Conservation (phyloP, 2,797 vertebrate genomes). For the Megalops cyprinoides region DNA sequence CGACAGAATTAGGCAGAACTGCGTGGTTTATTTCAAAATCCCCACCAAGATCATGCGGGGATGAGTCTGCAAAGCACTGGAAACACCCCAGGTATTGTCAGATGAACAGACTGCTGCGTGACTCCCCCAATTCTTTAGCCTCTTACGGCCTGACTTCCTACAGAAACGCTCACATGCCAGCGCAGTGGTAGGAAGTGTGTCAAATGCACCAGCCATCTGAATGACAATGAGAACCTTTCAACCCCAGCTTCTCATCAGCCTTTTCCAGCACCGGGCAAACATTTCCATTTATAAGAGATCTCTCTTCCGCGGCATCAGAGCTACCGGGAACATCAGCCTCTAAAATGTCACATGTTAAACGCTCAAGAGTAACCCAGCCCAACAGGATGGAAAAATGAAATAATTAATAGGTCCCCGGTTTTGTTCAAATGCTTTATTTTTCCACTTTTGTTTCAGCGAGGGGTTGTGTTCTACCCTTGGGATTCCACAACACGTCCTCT, state of each 20-base stretch:
- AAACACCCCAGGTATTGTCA: background rate
- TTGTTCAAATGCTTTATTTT: background rate
- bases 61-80: background rate
- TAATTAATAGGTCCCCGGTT: background rate
- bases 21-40: background rate
- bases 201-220: constrained; percentile 20
- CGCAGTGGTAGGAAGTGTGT: constrained; percentile 44
- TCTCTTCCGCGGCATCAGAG: background rate
- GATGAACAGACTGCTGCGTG: background rate
- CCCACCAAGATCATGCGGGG: background rate
- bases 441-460: background rate
- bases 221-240: background rate
- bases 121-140: background rate
- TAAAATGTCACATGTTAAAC: background rate
- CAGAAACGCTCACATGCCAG: background rate
- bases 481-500: background rate
- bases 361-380: background rate
- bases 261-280: background rate
- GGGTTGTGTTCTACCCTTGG: background rate
- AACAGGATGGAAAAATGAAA: background rate
- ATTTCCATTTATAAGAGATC: background rate
- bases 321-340: background rate
- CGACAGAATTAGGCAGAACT: background rate
- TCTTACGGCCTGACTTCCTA: background rate
- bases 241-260: background rate